A percentile compares a stretch with the other conserved stretches of the same genome.
phyloP scores from a whole-genome alignment of 1,140 invertebrate genomes.

The Brachionus manjavacas region DNA sequence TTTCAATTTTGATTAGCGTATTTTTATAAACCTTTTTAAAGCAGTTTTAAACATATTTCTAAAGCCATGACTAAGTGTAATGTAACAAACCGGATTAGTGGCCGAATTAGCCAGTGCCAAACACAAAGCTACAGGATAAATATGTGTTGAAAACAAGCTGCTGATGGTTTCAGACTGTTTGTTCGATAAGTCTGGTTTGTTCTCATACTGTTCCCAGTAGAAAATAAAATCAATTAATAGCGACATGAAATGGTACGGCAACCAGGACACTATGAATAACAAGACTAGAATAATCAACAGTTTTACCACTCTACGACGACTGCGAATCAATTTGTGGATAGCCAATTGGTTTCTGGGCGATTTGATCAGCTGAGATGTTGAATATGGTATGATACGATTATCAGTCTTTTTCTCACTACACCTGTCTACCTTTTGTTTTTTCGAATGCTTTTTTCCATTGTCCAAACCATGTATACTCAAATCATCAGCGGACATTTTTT shows the following conservation, averaged over 20 bases:
- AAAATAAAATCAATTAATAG: conserved; percentile 36
- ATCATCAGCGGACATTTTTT: not conserved
- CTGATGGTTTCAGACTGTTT: not conserved
- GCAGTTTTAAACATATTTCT: conserved; percentile 33
- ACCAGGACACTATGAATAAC: conserved; percentile 11
- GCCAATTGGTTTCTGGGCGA: conserved; percentile 7
- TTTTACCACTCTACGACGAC: conserved; percentile 41
- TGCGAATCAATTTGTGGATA: conserved; percentile 6
- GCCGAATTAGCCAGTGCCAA: conserved; percentile 33
- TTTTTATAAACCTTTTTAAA: conserved; percentile 24
- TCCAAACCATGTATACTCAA: not conserved
- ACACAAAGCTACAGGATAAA: conserved; percentile 14
- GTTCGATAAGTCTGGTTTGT: not conserved
- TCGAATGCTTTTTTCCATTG: not conserved
- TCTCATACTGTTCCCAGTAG: conserved; percentile 8
- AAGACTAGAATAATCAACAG: conserved; percentile 34
- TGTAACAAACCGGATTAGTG: conserved; percentile 39
- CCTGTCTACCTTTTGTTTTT: not conserved
- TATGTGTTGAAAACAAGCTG: not conserved
- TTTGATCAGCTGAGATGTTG: conserved; percentile 26
- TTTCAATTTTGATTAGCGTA: not conserved
- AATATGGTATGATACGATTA: not conserved
- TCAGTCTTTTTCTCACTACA: not conserved
- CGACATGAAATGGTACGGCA: conserved; percentile 37
- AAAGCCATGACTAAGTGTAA: conserved; percentile 36